Percentiles rank a stretch among this genome's conserved stretches.
Evolutionary conservation across 1,140 invertebrate genomes (phyloP).

Genomic region (Spodoptera frugiperda): DNA sequence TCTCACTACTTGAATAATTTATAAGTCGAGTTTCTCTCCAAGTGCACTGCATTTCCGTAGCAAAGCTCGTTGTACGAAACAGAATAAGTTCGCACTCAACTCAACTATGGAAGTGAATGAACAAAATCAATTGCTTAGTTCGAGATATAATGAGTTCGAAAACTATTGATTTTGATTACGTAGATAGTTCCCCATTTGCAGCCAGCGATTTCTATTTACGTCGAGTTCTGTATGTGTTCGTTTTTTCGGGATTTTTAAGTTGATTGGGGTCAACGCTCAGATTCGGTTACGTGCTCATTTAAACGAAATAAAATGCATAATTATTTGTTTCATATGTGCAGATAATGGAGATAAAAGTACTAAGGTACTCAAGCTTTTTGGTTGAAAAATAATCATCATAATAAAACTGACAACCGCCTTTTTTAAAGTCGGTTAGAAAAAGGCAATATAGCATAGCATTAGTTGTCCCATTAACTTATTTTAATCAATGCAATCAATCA

Average conservation of each 20-base stretch:
- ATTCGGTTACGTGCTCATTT: too few species aligned
- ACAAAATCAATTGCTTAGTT: slow-evolving; percentile 44
- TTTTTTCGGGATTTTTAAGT: background rate
- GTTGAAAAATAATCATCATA: too few species aligned
- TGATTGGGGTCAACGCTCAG: too few species aligned
- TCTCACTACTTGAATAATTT: slow-evolving; percentile 83
- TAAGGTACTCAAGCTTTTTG: too few species aligned
- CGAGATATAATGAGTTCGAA: slow-evolving; percentile 7
- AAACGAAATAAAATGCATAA: too few species aligned
- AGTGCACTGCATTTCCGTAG: slow-evolving; percentile 77
- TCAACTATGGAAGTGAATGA: slow-evolving; percentile 62
- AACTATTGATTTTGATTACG: slow-evolving; percentile 19
- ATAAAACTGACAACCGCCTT: too few species aligned
- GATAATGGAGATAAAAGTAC: too few species aligned
- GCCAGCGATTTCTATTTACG: background rate
- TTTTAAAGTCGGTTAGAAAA: too few species aligned
- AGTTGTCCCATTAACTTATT: too few species aligned
- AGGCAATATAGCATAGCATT: too few species aligned
- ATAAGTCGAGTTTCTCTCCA: slow-evolving; percentile 76
- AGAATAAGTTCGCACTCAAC: slow-evolving; percentile 67
- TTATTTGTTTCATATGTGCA: too few species aligned
- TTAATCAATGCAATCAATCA: too few species aligned
- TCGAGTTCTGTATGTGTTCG: background rate
- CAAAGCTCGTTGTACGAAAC: slow-evolving; percentile 63
- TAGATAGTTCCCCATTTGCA: background rate